Percentiles rank a stretch among this genome's conserved stretches.
These are phyloP conservation scores for Octodon degus DNA, from an alignment of 2,113 vertebrate genomes.

Conservation along the genomic window DNA sequence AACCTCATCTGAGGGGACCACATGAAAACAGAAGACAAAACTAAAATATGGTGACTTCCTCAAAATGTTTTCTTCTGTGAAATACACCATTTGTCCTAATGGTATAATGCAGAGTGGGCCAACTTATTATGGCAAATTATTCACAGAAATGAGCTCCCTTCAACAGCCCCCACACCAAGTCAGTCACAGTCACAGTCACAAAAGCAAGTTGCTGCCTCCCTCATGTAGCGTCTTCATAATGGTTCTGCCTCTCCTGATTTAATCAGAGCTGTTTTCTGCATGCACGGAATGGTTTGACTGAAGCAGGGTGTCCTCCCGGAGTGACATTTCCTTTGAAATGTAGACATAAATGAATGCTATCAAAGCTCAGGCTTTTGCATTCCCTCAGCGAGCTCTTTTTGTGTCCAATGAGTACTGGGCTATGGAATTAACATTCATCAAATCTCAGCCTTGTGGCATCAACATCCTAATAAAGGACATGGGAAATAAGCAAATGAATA, in stretches of 20 bases:
- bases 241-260: background rate
- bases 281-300: background rate
- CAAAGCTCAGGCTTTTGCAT: background rate
- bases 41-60: background rate
- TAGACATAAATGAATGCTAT: background rate
- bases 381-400: background rate
- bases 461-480: background rate
- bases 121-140: conserved; percentile 3
- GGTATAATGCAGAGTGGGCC: background rate
- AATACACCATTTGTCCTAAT: background rate
- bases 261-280: background rate
- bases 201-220: background rate
- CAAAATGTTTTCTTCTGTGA: conserved; percentile 21
- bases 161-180: background rate
- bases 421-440: background rate
- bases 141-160: background rate
- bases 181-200: background rate
- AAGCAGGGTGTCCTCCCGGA: background rate
- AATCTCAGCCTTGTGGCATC: background rate
- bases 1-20: background rate
- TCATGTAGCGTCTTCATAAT: background rate
- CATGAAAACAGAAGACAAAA: background rate
- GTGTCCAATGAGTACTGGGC: too few species aligned
- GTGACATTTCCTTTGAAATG: background rate
- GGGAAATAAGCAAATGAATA: background rate